Evolutionary conservation across 2,797 vertebrate genomes (phyloP).

Genomic region (Malurus leucopterus): DNA sequence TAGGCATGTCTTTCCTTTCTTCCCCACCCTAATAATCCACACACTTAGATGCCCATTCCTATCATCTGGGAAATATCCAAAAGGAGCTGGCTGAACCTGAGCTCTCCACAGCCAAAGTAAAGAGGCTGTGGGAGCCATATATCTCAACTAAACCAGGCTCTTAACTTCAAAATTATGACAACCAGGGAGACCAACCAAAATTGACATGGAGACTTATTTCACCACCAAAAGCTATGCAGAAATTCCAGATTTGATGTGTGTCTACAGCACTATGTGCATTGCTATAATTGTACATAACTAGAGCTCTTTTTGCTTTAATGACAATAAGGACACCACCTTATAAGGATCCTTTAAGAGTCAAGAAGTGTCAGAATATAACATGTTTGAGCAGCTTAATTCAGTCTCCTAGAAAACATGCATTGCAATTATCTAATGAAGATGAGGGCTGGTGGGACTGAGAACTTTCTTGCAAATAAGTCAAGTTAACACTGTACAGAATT

Average conservation of each 20-base stretch:
- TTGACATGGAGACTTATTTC: neutral
- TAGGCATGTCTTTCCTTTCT: neutral
- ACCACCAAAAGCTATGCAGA: neutral
- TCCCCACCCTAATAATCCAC: neutral
- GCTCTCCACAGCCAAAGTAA: neutral
- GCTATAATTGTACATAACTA: neutral
- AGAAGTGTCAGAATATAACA: neutral
- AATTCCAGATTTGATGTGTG: neutral
- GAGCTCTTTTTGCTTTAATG: neutral
- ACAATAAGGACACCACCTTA: neutral
- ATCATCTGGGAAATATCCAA: neutral
- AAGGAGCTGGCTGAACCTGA: neutral
- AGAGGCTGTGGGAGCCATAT: neutral
- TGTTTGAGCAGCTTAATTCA: neutral
- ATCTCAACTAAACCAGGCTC: neutral
- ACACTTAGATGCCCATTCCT: neutral
- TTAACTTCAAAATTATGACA: neutral
- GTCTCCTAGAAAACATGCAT: neutral
- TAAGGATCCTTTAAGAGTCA: neutral
- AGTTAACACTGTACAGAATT: neutral
- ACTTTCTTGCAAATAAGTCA: neutral
- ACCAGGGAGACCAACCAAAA: too few relatives aligned
- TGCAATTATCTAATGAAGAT: neutral
- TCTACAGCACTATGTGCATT: neutral
- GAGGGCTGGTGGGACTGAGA: neutral